Evolutionary conservation across 2,888 invertebrate genomes (phyloP), one percentile per base, ranked within the genome.

Genomic region (Acanthosepion esculentum): DNA sequence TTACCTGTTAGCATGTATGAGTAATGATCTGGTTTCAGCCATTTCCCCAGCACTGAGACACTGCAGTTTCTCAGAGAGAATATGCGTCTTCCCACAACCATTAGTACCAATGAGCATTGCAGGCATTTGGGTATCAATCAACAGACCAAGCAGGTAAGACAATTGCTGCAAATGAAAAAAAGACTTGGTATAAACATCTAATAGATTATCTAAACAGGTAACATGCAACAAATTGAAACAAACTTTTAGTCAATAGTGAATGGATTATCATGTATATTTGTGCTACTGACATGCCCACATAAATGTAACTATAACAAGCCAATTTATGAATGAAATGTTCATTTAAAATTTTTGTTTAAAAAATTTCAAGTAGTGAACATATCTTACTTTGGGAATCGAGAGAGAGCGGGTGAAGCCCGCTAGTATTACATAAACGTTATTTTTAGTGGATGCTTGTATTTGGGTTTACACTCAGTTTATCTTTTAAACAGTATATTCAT

Each of bases 21-120:
- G 96, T 23, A 97, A 96, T 2, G 97, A 97, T 33, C 97, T 95
- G 5, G 97, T 97, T 95, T 97, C 97, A 23, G 97, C 97, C 91
- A 97, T 97, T 95, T 97, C 97, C 12, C 97, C 97, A 20, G 97
- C 97, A 95, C 97, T 97, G 15, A 97, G 97, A 18, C 97, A 97
- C 64, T 97, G 95, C 94, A 97, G 97, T 48, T 97, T 95, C 95
- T 97, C 97, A 94, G 96, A 97, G 41, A 97, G 96, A 91, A 97
- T 96, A 64, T 97, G 96, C 5, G 97, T 97, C 94, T 97, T 97
- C 15, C 97, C 97, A 95, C 97, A 97, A 48, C 97, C 97, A 94
- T 96, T 96, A 95, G 97, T 97, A 4, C 97, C 97, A 12, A 97
- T 96, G 59, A 97, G 95, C 96, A 97, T 96, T 91, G 97, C 97